Percentiles rank a stretch among this genome's conserved stretches.
These are phyloP conservation scores for Poeciliopsis prolifica DNA, from an alignment of 2,113 vertebrate species.

Conservation along the genomic window DNA sequence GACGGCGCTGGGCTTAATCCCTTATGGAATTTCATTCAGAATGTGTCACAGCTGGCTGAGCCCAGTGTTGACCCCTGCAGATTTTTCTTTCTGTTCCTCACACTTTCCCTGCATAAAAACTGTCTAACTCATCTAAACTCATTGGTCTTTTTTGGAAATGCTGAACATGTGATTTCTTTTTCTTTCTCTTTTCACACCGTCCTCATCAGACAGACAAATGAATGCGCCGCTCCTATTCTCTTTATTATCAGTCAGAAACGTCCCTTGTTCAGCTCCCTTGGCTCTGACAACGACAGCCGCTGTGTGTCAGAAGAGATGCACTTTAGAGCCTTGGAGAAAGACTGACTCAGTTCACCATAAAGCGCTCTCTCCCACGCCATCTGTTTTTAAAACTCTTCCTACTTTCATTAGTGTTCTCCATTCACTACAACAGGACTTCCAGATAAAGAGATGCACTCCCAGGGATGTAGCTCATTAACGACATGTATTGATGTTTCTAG, in stretches of 20 bases:
- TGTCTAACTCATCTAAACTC: slow-evolving; percentile 17
- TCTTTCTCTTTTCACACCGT: neutral
- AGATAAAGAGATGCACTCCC: neutral
- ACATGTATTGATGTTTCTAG: neutral
- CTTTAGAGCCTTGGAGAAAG: slow-evolving; percentile 29
- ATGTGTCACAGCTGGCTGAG: slow-evolving; percentile 43
- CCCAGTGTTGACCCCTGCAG: slow-evolving; percentile 20
- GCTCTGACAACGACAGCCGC: slow-evolving; percentile 20
- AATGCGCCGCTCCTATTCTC: neutral
- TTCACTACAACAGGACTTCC: neutral
- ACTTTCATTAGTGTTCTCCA: slow-evolving; percentile 9
- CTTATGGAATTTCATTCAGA: slow-evolving; percentile 27
- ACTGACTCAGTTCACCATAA: slow-evolving; percentile 26
- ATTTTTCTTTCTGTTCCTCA: neutral
- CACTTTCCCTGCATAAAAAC: slow-evolving; percentile 5
- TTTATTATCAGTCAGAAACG: slow-evolving; percentile 8
- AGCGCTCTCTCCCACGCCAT: slow-evolving; percentile 9
- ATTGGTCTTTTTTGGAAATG: slow-evolving; percentile 17
- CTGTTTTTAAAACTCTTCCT: slow-evolving; percentile 28
- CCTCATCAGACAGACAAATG: neutral
- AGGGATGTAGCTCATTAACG: neutral
- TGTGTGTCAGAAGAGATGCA: slow-evolving; percentile 40
- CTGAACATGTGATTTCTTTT: slow-evolving; percentile 6
- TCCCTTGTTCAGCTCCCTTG: slow-evolving; percentile 21
- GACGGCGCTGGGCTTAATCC: slow-evolving; percentile 26